Evolutionary conservation across 2,797 vertebrate genomes (phyloP).

Genomic region (Sebastes nivosus): DNA sequence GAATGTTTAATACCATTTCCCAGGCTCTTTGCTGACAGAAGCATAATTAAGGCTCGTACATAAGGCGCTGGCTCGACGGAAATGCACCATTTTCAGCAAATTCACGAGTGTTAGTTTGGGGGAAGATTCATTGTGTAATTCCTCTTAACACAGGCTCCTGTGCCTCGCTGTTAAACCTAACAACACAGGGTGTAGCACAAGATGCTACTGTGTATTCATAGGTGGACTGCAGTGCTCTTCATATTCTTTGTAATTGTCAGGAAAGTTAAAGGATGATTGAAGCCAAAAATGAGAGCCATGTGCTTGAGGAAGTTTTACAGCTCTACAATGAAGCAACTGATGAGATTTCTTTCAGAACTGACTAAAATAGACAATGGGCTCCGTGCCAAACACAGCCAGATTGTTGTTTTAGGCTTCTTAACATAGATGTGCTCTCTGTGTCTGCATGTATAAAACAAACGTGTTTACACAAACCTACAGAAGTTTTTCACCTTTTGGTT

Average conservation of each 20-base stretch:
- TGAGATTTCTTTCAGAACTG: neutral
- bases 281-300: neutral
- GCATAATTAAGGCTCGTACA: slow-evolving; percentile 67
- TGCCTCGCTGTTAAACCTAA: slow-evolving; percentile 7
- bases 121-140: slow-evolving; percentile 26
- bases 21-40: slow-evolving; percentile 65
- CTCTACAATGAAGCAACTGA: neutral
- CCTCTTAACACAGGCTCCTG: slow-evolving; percentile 7
- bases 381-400: neutral
- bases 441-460: neutral
- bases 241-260: neutral
- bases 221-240: neutral
- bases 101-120: slow-evolving; percentile 38
- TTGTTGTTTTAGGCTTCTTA: neutral
- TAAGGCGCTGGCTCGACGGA: slow-evolving; percentile 52
- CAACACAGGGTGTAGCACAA: neutral
- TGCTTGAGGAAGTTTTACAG: neutral
- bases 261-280: neutral
- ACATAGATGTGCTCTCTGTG: neutral
- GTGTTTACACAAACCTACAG: neutral
- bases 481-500: neutral
- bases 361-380: neutral
- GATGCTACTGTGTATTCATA: neutral
- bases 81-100: slow-evolving; percentile 54
- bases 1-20: slow-evolving; percentile 71